These are phyloP conservation scores for Dryas iulia DNA, from an alignment of 1,140 invertebrate species.

Conservation along the genomic window DNA sequence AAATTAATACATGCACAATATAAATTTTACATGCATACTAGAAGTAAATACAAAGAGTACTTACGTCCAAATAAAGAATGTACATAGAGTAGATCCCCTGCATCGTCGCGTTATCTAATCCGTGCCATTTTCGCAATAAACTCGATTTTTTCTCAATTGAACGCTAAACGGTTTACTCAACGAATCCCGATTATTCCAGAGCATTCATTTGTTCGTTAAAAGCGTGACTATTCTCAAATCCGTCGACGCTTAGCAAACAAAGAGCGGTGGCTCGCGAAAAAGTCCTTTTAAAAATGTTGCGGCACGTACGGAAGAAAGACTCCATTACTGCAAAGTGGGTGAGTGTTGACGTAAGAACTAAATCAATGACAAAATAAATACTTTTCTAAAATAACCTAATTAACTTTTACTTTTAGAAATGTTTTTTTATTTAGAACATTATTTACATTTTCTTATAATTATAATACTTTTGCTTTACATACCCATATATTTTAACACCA, in stretches of 20 bases:
- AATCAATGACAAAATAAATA: conserved; percentile 43
- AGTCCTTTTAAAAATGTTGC: conserved; percentile 79
- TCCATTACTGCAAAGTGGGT: conserved; percentile 70
- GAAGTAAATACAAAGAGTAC: not conserved
- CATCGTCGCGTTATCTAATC: conserved; percentile 16
- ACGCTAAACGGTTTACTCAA: conserved; percentile 65
- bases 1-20: no score
- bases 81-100: not conserved
- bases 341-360: conserved; percentile 71
- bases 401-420: conserved; percentile 11
- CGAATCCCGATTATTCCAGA: conserved; percentile 65
- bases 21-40: no score
- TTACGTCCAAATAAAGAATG: not conserved
- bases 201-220: conserved; percentile 75
- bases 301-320: conserved; percentile 72
- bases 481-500: no score
- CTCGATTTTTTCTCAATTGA: conserved; percentile 45
- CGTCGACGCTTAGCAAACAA: conserved; percentile 63
- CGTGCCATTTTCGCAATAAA: conserved; percentile 34
- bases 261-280: conserved; percentile 71
- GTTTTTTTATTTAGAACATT: no score
- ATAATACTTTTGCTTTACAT: not conserved
- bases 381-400: not conserved
- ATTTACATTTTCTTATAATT: no score
- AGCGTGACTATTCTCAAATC: conserved; percentile 67